Base-by-base conservation (phyloP, 2,797 vertebrate genomes). In the Enteromius trimaculatus region DNA sequence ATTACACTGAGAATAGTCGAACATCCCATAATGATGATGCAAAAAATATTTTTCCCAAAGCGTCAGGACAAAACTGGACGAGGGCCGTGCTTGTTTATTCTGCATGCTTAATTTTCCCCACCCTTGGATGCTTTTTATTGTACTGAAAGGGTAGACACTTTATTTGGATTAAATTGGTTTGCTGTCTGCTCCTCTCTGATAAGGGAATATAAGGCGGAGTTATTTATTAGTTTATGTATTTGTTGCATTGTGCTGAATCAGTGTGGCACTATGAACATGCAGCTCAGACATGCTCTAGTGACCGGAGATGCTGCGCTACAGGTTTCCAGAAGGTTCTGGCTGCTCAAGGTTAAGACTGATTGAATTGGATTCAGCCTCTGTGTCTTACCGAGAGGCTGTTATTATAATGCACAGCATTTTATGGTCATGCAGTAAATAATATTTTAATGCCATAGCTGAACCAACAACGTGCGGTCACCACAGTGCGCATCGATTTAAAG, bases 111-210 rank as follows among this genome's bases (percentile, higher is more conserved):
- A 86, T 83, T 89, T 90, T 79, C 65, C 87, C 83, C 88, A 68
- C 88, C 88, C 88, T 91, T 79, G 81, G 84, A 87, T 89, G 88
- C 88, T 86, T 88, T 89, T 90, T 86, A 85, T 82, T 89, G 82
- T 89, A 86, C 87, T 87, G 87, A 91, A 87, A 90, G 88, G 89
- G 87, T 87, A 90, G 87, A 92, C 89, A 90, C 82, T 92, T 90
- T 90, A 86, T 90, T 90, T 87, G 89, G 90, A 93, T 91, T 92
- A 89, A 90, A 92, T 90, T 91, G 88, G 88, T 92, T 93, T 92
- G 88, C 89, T 91, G 90, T 93, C 91, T 93, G 93, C 89, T 92
- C 88, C 23, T 88, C 86, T 71, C 88, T 37, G 92, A 94, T 94
- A 94, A 94, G 90, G 70, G 64, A 81, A 78, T 83, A 77, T 88